Evolutionary conservation across 1,140 invertebrate species (phyloP).

Genomic region (Gonatopus flavifemur): DNA sequence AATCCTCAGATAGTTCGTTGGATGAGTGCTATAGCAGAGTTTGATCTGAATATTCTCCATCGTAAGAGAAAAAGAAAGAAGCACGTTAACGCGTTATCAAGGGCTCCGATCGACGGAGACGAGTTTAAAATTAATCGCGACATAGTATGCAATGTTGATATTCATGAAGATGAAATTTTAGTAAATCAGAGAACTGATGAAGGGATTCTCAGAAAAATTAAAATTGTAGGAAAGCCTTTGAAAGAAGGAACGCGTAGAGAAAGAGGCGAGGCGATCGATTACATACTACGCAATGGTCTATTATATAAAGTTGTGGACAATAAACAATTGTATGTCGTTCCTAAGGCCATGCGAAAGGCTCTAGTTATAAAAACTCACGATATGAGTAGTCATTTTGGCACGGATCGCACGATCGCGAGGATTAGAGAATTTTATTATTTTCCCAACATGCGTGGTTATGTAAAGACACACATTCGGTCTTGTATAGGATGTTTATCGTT

Average conservation of each 20-base stretch:
- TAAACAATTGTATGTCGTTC: slow-evolving; percentile 11
- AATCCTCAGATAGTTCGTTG: slow-evolving; percentile 11
- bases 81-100: slow-evolving; percentile 5
- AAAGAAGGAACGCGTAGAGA: not conserved
- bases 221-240: slow-evolving; percentile 2
- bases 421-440: slow-evolving; percentile 17
- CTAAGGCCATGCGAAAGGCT: slow-evolving; percentile 10
- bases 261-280: slow-evolving; percentile 3
- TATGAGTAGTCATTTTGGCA: slow-evolving; percentile 11
- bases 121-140: not conserved
- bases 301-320: slow-evolving; percentile 2
- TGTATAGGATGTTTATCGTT: slow-evolving; percentile 4
- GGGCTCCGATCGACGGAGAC: not conserved
- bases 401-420: slow-evolving; percentile 8
- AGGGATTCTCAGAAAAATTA: not conserved
- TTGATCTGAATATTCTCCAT: slow-evolving; percentile 5
- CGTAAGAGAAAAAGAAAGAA: not conserved
- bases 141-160: no score
- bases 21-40: slow-evolving; percentile 3
- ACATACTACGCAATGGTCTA: not conserved
- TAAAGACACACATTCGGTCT: not conserved
- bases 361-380: slow-evolving; percentile 18
- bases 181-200: slow-evolving; percentile 7
- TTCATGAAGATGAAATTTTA: slow-evolving; percentile 7
- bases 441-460: not conserved